Conservation (phyloP, 2,888 invertebrate genomes). For the Galerucella nymphaeae region DNA sequence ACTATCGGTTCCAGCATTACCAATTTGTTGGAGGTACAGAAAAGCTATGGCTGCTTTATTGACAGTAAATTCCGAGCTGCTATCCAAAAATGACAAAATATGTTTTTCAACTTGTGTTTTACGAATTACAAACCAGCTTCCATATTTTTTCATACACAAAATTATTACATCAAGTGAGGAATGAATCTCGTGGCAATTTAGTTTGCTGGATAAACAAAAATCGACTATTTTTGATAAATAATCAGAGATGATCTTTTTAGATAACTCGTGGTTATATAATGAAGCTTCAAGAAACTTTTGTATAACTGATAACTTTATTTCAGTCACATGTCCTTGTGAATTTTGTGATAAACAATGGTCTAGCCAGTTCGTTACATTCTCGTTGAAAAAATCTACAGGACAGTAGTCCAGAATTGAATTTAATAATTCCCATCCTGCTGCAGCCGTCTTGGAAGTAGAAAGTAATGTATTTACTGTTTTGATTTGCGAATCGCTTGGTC, state of each 20-base stretch:
- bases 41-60: conserved; percentile 46
- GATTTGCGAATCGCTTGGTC: conserved; percentile 42
- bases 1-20: conserved; percentile 49
- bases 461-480: conserved; percentile 46
- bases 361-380: conserved; percentile 47
- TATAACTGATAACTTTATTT: conserved; percentile 43
- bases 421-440: conserved; percentile 49
- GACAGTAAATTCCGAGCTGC: conserved; percentile 39
- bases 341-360: conserved; percentile 46
- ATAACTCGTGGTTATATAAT: conserved; percentile 47
- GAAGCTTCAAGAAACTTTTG: conserved; percentile 45
- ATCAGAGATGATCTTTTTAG: conserved; percentile 49
- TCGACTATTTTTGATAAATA: conserved; percentile 49
- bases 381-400: conserved; percentile 37
- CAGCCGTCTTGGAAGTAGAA: conserved; percentile 43
- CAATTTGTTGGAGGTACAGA: conserved; percentile 49
- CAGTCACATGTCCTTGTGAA: conserved; percentile 46
- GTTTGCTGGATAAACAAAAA: conserved; percentile 44
- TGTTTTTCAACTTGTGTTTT: conserved; percentile 47
- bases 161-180: conserved; percentile 44
- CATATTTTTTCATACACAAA: conserved; percentile 46
- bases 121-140: conserved; percentile 48
- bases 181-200: conserved; percentile 39
- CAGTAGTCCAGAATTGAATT: conserved; percentile 42
- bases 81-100: conserved; percentile 46